phyloP scores from a whole-genome alignment of 2,888 invertebrate genomes.

The Drosophila merina region DNA sequence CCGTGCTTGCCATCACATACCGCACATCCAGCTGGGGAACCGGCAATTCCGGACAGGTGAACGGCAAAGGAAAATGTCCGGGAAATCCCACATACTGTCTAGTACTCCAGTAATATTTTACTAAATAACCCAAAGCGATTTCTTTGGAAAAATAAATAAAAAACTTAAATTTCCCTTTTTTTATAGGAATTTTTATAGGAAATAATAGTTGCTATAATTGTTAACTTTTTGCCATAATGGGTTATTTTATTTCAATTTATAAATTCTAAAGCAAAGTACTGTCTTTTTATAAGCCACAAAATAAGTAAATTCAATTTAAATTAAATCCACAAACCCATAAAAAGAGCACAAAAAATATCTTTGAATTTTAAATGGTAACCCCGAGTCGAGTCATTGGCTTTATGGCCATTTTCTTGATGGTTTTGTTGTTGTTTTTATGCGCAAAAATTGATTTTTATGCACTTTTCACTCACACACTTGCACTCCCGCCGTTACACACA shows the following conservation, averaged over 20 bases:
- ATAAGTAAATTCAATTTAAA: neutral
- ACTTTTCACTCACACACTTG: conserved; percentile 60
- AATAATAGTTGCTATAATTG: no score
- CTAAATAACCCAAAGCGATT: neutral
- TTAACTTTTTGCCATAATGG: no score
- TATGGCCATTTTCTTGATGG: conserved; percentile 16
- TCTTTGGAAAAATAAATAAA: neutral
- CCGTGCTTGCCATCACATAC: conserved; percentile 52
- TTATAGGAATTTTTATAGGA: no score
- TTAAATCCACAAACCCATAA: neutral
- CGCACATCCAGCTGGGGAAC: conserved; percentile 10
- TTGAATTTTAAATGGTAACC: conserved; percentile 13
- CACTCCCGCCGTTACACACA: conserved; percentile 38
- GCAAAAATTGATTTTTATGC: conserved; percentile 78
- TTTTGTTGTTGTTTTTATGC: conserved; percentile 59
- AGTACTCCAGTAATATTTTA: conserved; percentile 4
- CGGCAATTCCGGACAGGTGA: conserved; percentile 30
- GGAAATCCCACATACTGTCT: neutral
- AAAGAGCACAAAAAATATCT: neutral
- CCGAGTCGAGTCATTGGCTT: neutral
- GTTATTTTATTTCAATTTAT: no score
- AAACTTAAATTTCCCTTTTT: no score
- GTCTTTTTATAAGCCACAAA: no score
- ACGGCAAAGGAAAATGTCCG: conserved; percentile 12
- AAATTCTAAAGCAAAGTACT: no score